Percentiles rank a stretch among this genome's conserved stretches.
phyloP scores from a whole-genome alignment of 1,140 invertebrate species.

The Neodiprion fabricii region DNA sequence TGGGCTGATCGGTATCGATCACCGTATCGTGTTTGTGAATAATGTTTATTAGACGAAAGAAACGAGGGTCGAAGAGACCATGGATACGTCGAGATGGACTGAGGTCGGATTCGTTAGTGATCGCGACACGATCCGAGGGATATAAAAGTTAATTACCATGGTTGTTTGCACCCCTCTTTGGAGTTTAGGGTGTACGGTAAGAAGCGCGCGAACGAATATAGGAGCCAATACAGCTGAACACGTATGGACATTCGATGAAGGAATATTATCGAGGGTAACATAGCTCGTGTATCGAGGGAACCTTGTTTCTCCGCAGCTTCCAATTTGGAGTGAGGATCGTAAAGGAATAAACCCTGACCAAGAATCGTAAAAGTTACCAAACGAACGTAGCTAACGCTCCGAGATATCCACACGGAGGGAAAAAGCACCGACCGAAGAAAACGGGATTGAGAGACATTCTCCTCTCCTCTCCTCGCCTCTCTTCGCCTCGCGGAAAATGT shows the following conservation, averaged over 20 bases:
- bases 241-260: too few species aligned
- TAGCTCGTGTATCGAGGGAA: neutral
- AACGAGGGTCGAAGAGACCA: too few species aligned
- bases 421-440: slow-evolving; percentile 9
- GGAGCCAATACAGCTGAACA: neutral
- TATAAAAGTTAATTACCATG: neutral
- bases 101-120: too few species aligned
- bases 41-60: too few species aligned
- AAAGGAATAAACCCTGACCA: slow-evolving; percentile 34
- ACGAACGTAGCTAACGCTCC: slow-evolving; percentile 19
- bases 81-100: too few species aligned
- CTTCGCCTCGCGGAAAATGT: slow-evolving; percentile 10
- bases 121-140: neutral
- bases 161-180: neutral
- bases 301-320: neutral
- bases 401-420: slow-evolving; percentile 15
- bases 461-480: slow-evolving; percentile 19
- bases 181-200: neutral
- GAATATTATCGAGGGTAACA: too few species aligned
- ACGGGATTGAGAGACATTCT: neutral
- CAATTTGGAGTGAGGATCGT: slow-evolving; percentile 26
- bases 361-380: slow-evolving; percentile 31
- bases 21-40: too few species aligned
- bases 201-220: neutral
- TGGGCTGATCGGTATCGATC: too few species aligned